Percentiles rank a stretch among this genome's conserved stretches.
Conservation (phyloP, 2,113 vertebrate genomes). For the Pygathrix nemaeus region DNA sequence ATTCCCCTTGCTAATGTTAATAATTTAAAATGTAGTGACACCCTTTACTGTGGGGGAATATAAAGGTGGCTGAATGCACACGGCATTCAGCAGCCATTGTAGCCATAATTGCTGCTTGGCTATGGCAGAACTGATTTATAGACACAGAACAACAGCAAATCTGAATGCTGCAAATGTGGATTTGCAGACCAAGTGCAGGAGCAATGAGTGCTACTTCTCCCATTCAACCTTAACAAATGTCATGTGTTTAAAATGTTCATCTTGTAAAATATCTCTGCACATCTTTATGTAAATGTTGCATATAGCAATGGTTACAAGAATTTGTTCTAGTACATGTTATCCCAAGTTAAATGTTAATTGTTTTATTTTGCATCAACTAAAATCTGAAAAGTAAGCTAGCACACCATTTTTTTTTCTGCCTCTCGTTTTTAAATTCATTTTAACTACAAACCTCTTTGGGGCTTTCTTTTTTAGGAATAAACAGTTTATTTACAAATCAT, state of each 20-base stretch:
- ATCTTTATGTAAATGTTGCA: constrained; percentile 27
- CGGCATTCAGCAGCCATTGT: constrained; percentile 17
- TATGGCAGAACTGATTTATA: neutral
- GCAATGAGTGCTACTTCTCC: neutral
- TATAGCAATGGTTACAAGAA: neutral
- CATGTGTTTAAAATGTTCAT: neutral
- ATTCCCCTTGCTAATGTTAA: constrained; percentile 49
- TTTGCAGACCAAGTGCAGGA: neutral
- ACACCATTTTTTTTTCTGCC: neutral
- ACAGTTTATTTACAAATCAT: neutral
- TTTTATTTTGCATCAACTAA: constrained; percentile 60
- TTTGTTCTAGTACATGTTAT: constrained; percentile 48
- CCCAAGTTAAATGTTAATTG: constrained; percentile 40
- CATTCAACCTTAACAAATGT: neutral
- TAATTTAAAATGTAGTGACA: constrained; percentile 46
- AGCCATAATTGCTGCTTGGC: neutral
- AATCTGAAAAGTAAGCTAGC: constrained; percentile 19
- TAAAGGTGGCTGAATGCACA: neutral
- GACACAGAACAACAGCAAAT: neutral
- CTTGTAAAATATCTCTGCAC: neutral
- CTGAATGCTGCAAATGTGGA: neutral
- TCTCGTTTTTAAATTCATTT: constrained; percentile 37
- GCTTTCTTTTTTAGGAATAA: neutral
- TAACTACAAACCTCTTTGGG: neutral
- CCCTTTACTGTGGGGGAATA: neutral